Evolutionary conservation across 2,113 vertebrate genomes (phyloP).

Genomic region (Dromas ardeola): DNA sequence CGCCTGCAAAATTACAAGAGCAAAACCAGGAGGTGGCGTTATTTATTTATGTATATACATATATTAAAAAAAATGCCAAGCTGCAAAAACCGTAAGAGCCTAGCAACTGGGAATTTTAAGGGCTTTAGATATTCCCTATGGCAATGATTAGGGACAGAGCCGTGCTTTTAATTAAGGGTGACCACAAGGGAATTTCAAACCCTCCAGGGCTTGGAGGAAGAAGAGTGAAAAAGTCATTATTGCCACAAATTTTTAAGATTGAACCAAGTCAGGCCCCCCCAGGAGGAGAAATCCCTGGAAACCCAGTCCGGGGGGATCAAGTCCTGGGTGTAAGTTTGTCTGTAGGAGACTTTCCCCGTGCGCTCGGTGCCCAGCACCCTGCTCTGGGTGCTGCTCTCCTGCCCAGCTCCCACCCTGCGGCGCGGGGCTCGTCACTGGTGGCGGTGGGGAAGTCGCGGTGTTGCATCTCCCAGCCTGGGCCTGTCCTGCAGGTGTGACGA

Average conservation of each 20-base stretch:
- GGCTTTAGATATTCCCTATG: accelerated
- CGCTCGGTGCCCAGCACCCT: accelerated
- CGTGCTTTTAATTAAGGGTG: background rate
- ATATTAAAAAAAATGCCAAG: too few species aligned
- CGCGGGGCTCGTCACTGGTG: accelerated
- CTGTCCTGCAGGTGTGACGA: background rate
- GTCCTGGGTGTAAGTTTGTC: too few species aligned
- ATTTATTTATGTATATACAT: background rate
- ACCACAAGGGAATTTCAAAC: background rate
- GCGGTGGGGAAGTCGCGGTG: accelerated
- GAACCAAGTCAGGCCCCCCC: background rate
- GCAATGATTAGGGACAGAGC: background rate
- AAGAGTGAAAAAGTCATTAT: background rate
- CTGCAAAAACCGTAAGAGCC: background rate
- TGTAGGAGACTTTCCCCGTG: background rate
- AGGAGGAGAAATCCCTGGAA: background rate
- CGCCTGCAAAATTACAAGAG: accelerated
- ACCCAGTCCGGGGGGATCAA: accelerated
- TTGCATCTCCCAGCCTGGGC: background rate
- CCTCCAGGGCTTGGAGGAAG: background rate
- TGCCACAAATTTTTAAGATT: background rate
- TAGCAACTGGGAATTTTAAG: background rate
- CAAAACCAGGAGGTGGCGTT: constrained; percentile 14
- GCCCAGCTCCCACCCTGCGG: background rate
- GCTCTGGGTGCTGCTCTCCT: background rate